phyloP scores from a whole-genome alignment of 2,797 vertebrate genomes.

The Oreochromis grahami region DNA sequence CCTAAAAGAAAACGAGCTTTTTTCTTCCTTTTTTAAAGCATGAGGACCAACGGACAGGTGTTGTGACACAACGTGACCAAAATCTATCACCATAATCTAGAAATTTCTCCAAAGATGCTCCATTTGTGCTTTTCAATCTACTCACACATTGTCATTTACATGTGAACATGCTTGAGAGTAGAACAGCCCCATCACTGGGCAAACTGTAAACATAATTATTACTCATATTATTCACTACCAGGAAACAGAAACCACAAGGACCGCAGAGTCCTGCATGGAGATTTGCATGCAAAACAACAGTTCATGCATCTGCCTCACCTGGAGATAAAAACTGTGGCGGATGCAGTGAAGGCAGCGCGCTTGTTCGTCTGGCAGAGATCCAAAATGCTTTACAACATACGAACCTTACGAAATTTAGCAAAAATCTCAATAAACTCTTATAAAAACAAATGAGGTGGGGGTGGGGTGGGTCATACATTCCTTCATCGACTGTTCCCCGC shows the following conservation, averaged over 20 bases:
- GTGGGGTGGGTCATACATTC: constrained; percentile 65
- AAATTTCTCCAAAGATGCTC: constrained; percentile 16
- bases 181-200: neutral
- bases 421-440: constrained; percentile 92
- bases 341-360: constrained; percentile 77
- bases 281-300: constrained; percentile 92
- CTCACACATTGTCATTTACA: constrained; percentile 35
- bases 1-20: neutral
- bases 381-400: constrained; percentile 91
- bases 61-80: neutral
- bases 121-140: constrained; percentile 62
- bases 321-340: constrained; percentile 60
- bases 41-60: neutral
- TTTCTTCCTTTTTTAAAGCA: neutral
- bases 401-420: constrained; percentile 92
- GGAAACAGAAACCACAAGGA: constrained; percentile 44
- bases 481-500: constrained; percentile 69
- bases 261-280: constrained; percentile 56
- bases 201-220: constrained; percentile 38
- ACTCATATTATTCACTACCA: constrained; percentile 43
- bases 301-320: constrained; percentile 85
- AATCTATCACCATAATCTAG: constrained; percentile 24
- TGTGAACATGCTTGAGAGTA: constrained; percentile 59
- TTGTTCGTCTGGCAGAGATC: constrained; percentile 75
- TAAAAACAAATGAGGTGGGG: constrained; percentile 77